phyloP scores from a whole-genome alignment of 2,113 vertebrate genomes.

The Lophochroa leadbeateri region DNA sequence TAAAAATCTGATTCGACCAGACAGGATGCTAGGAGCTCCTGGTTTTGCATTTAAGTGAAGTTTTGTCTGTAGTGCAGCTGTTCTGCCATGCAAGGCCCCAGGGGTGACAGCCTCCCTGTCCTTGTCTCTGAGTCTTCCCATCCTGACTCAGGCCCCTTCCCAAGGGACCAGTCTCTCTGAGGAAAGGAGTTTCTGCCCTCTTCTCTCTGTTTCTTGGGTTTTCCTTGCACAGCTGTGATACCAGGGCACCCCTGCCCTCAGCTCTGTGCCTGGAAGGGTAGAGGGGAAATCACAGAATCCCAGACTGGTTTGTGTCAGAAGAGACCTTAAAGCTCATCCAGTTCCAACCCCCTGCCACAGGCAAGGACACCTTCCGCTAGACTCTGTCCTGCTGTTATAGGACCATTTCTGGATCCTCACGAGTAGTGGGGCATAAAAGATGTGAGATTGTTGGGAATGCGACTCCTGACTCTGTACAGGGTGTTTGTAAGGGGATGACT shows the following conservation, averaged over 20 bases:
- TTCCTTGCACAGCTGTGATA: not conserved
- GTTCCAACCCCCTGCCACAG: not conserved
- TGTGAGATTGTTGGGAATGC: not conserved
- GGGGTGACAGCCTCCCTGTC: not conserved
- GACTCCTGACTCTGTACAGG: not conserved
- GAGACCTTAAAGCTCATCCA: not conserved
- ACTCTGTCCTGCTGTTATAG: not conserved
- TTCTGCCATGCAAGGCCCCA: not conserved
- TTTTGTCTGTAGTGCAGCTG: not conserved
- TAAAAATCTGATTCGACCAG: constrained; percentile 24
- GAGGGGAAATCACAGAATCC: not conserved
- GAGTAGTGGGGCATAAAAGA: not conserved
- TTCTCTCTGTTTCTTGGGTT: not conserved
- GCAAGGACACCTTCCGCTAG: not conserved
- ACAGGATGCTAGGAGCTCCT: constrained; percentile 29
- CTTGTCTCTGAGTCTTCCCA: not conserved
- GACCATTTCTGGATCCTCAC: not conserved
- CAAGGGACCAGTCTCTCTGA: not conserved
- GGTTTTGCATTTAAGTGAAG: not conserved
- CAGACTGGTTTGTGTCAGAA: not conserved
- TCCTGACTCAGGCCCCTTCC: not conserved
- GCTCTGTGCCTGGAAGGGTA: not conserved
- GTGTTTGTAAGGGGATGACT: not conserved
- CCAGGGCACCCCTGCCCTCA: not conserved
- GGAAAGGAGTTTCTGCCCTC: not conserved